A percentile compares a stretch with the other conserved stretches of the same genome.
Evolutionary conservation across 2,797 vertebrate genomes (phyloP).

Genomic region (Sebastiscus albofasciatus): DNA sequence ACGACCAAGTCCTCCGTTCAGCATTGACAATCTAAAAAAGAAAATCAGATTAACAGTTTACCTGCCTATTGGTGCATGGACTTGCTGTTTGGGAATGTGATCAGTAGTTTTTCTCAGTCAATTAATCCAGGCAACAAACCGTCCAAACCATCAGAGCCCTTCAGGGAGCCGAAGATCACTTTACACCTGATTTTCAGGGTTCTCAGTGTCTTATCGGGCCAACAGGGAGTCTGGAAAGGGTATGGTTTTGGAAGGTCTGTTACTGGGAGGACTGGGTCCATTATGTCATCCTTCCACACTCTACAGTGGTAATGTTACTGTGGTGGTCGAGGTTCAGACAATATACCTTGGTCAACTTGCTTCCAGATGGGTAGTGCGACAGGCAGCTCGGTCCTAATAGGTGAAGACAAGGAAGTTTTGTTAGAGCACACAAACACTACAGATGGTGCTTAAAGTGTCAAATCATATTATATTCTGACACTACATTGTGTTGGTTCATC

Average conservation of each 20-base stretch:
- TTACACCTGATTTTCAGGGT: neutral
- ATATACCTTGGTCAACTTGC: neutral
- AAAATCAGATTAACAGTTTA: neutral
- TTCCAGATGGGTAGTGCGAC: accelerated
- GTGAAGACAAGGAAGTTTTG: neutral
- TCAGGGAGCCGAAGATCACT: neutral
- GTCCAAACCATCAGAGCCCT: neutral
- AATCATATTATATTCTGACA: neutral
- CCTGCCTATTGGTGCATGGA: neutral
- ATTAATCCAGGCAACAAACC: neutral
- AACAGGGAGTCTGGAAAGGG: no score
- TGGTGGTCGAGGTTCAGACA: neutral
- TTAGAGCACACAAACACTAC: no score
- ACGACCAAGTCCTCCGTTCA: neutral
- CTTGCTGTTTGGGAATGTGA: neutral
- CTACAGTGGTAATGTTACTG: neutral
- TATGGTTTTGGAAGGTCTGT: neutral
- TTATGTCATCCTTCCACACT: neutral
- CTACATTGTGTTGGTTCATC: neutral
- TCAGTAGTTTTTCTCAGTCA: neutral
- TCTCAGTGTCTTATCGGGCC: neutral
- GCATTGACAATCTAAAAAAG: neutral
- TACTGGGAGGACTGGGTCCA: neutral
- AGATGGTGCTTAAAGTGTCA: neutral
- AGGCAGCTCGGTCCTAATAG: neutral